These are phyloP conservation scores for Stenolophus ochropezus DNA, from an alignment of 2,888 invertebrate genomes.

Conservation along the genomic window DNA sequence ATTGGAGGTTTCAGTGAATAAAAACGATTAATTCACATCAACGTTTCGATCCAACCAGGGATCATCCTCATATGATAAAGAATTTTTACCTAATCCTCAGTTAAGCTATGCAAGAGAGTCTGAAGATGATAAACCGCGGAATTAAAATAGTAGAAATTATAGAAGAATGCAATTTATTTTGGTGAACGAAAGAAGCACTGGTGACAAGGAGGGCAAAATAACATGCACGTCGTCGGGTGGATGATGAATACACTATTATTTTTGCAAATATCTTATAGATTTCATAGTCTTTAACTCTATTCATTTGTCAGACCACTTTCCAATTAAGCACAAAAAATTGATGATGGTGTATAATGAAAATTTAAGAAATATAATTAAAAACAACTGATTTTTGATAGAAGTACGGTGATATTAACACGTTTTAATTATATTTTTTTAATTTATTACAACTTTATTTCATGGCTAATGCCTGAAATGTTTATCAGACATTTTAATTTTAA, in stretches of 20 bases:
- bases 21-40: too few relatives aligned
- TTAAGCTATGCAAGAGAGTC: background rate
- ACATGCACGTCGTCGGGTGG: conserved; percentile 1
- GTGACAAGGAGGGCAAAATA: background rate
- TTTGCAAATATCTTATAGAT: background rate
- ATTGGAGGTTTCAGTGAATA: background rate
- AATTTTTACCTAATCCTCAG: background rate
- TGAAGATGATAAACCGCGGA: background rate
- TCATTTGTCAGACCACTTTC: conserved; percentile 2
- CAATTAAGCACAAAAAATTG: too few relatives aligned
- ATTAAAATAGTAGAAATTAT: background rate
- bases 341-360: too few relatives aligned
- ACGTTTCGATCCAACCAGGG: background rate
- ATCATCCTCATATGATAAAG: background rate
- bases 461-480: too few relatives aligned
- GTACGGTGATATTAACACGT: too few relatives aligned
- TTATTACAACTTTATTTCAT: too few relatives aligned
- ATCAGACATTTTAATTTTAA: too few relatives aligned
- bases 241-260: background rate
- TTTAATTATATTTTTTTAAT: too few relatives aligned
- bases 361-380: too few relatives aligned
- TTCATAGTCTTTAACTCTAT: background rate
- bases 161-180: background rate
- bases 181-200: background rate
- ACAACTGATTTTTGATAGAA: too few relatives aligned